Conservation (phyloP, 2,113 vertebrate species). For the Plotosus lineatus region DNA sequence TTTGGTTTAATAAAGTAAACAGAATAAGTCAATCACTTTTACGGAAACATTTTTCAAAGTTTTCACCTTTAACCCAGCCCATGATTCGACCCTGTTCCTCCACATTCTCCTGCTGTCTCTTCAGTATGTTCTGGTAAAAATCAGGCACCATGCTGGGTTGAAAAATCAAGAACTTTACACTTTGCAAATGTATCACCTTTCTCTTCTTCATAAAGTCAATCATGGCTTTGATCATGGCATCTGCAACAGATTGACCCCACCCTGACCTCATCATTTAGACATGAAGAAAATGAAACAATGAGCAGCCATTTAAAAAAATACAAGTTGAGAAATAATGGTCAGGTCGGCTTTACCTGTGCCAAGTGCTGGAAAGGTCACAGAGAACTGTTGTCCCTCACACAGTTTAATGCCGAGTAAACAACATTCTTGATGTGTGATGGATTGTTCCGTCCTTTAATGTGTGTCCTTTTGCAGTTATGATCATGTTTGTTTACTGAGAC, state of each 20-base stretch:
- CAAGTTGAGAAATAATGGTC: not conserved
- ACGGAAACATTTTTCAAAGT: not conserved
- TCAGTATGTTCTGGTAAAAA: constrained; percentile 79
- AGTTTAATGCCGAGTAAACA: constrained; percentile 68
- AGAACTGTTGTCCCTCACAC: constrained; percentile 73
- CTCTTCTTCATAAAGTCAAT: constrained; percentile 73
- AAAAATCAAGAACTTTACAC: constrained; percentile 84
- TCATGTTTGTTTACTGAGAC: constrained; percentile 56
- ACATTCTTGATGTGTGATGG: constrained; percentile 51
- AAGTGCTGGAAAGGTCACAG: constrained; percentile 84
- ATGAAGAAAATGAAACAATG: not conserved
- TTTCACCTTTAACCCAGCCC: constrained; percentile 58
- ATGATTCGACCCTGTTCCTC: not conserved
- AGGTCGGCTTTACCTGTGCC: constrained; percentile 79
- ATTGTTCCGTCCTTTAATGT: constrained; percentile 63
- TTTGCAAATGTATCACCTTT: constrained; percentile 55
- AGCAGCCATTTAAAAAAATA: not conserved
- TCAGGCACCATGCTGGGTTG: constrained; percentile 71
- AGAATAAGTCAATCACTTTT: not conserved
- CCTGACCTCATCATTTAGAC: constrained; percentile 70
- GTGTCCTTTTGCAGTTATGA: constrained; percentile 79
- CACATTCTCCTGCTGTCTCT: constrained; percentile 54
- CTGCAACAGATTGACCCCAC: constrained; percentile 73
- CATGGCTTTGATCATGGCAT: constrained; percentile 77
- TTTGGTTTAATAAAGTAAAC: not conserved